phyloP scores from a whole-genome alignment of 2,888 invertebrate species.

The Neoscelio sp. region DNA sequence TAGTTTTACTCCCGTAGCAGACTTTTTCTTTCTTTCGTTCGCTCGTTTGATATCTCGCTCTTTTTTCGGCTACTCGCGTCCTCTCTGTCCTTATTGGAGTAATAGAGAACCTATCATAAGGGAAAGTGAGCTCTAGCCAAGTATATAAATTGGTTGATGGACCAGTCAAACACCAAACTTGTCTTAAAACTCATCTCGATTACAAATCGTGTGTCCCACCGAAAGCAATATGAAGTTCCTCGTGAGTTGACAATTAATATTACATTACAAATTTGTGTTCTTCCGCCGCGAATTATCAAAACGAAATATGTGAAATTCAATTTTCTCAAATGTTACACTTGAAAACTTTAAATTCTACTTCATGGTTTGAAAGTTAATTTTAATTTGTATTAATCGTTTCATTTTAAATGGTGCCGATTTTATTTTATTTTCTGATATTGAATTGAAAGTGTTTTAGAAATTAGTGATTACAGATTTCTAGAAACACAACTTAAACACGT shows the following conservation, averaged over 20 bases:
- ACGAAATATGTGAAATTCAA: not conserved
- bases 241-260: constrained; percentile 73
- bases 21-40: constrained; percentile 61
- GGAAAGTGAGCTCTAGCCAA: constrained; percentile 75
- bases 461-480: too few species aligned
- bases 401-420: too few species aligned
- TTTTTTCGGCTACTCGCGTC: constrained; percentile 33
- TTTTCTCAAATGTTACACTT: too few species aligned
- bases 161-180: constrained; percentile 71
- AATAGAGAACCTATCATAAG: constrained; percentile 63
- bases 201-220: constrained; percentile 61
- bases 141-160: constrained; percentile 78
- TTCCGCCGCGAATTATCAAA: constrained; percentile 4
- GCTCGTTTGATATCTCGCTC: constrained; percentile 33
- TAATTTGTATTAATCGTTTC: too few species aligned
- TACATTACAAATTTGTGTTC: constrained; percentile 12
- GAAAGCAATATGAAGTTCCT: constrained; percentile 78
- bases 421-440: too few species aligned
- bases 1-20: too few species aligned
- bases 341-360: too few species aligned
- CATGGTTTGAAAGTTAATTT: too few species aligned
- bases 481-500: too few species aligned
- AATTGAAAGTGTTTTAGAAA: too few species aligned
- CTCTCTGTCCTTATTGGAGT: constrained; percentile 67
- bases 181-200: constrained; percentile 72